A percentile compares a stretch with the other conserved stretches of the same genome.
Evolutionary conservation across 2,888 invertebrate genomes (phyloP).

Genomic region (Scaptomyza cyrtandrae): DNA sequence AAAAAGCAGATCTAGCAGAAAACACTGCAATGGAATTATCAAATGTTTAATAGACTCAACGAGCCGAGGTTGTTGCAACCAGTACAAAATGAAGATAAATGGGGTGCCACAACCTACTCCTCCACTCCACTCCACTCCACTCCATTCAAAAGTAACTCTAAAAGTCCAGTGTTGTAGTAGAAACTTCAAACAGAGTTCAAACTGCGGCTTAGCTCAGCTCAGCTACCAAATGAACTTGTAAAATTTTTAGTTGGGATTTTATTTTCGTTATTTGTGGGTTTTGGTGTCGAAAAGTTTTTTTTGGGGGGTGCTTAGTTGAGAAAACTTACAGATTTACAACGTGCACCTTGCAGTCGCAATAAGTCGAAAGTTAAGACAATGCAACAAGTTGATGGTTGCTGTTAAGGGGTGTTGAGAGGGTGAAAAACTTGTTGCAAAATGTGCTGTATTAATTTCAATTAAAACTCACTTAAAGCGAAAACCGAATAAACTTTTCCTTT

Average conservation of each 20-base stretch:
- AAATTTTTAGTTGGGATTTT: conserved; percentile 46
- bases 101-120: conserved; percentile 12
- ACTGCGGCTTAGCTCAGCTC: conserved; percentile 49
- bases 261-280: conserved; percentile 30
- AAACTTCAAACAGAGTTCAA: conserved; percentile 45
- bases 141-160: not conserved
- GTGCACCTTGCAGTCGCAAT: conserved; percentile 35
- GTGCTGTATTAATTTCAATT: conserved; percentile 51
- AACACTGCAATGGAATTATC: conserved; percentile 66
- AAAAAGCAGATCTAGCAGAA: conserved; percentile 21
- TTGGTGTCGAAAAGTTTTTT: conserved; percentile 48
- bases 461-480: conserved; percentile 35
- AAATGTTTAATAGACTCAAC: conserved; percentile 72
- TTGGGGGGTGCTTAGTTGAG: conserved; percentile 20
- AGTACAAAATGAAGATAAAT: conserved; percentile 60
- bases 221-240: conserved; percentile 58
- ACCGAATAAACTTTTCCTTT: not conserved
- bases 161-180: conserved; percentile 19
- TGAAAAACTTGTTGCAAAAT: conserved; percentile 12
- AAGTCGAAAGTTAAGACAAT: conserved; percentile 41
- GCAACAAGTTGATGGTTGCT: conserved; percentile 52
- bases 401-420: not conserved
- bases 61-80: conserved; percentile 32
- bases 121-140: too few species aligned
- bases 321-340: conserved; percentile 58